Base-by-base conservation (phyloP, 2,888 invertebrate genomes). In the Drosophila crucigera region DNA sequence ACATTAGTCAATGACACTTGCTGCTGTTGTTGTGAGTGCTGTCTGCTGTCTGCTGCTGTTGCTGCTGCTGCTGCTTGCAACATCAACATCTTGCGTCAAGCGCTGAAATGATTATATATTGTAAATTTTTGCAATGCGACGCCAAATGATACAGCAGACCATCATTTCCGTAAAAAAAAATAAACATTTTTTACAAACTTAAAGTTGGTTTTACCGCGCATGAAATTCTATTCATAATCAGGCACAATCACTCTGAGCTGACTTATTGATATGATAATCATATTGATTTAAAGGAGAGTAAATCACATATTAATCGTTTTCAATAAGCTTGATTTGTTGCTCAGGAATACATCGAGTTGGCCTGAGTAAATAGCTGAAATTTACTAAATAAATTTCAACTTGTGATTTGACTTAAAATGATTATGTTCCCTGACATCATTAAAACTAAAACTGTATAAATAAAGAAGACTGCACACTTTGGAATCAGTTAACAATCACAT, bases 1-100 rank as follows among this genome's bases (percentile, higher is more conserved):
- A 79, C 84, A 89, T 89, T 89, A 84, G 89, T 89, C 89, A 89
- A 89, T 83, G 89, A 87, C 84, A 84, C 80, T 89, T 78, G 75
- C 49, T 58, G 60, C 33, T 58, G 58, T 16, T 47, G 47, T 16
- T 47, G 47, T 14, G 47, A 68, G 62, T 52, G 70, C 59, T 49
- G 60, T 74, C 2, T 22, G 22, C 22, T 43, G 43, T 30, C 30
- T 30, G 30, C 9, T 22, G 22, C 9, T 30, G 30, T 2, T 22
- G 22, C 9, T 22, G 22, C 22, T 43, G 43, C 6, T n/a, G 43
- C 22, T 43, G 43, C 75, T 78, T 78, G 80, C 84, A 84, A 89
- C 84, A 84, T 86, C 89, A 28, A 28, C 25, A 78, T 62, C 78
- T 89, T 89, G 78, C 89, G 81, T 78, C 89, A 86, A 83, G 63